Evolutionary conservation across 2,113 vertebrate species (phyloP), one percentile per base, ranked within the genome.

Genomic region (Dasyprocta punctata): DNA sequence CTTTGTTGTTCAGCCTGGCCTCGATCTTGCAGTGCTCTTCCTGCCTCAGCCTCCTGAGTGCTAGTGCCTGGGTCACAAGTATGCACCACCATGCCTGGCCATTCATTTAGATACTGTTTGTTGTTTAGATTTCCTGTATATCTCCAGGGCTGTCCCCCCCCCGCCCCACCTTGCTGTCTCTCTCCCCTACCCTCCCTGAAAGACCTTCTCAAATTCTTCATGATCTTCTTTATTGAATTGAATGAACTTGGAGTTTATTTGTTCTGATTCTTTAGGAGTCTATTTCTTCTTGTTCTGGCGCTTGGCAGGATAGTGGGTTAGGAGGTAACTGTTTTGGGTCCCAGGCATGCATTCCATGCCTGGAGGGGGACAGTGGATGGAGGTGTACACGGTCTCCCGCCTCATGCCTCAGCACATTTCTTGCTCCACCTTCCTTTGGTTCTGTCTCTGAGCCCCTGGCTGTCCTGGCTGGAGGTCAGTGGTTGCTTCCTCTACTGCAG

Each of bases 81-180:
- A 36, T 67, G 65, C 33, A 36, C 65, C 65, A 69, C 36, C 65
- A 67, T 36, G 65, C 12, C 65, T 7, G 33, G 14, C 14, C 65
- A 36, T 77, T 41, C n/a, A 41, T 26, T 49, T 30, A 84, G 36
- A 38, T 69, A 58, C 24, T 19, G 88, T 65, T 83, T 63, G 7
- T 82, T 94, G 38, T 13, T 92, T 77, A 58, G 65, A 56, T 86
- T 96, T 20, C 90, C 19, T 94, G 60, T 89, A 4, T 78, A 73
- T 80, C 41, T 95, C 56, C 49, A 88, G 38, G 52, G 67, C 1
- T 38, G 3, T n/a, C n/a, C n/a, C n/a, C n/a, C n/a, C n/a, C n/a
- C n/a, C n/a, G n/a, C n/a, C n/a, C n/a, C n/a, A n/a, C n/a, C n/a
- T n/a, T n/a, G n/a, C n/a, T 49, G 49, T 54, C 17, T 16, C 54